Base-by-base conservation (phyloP, 1,140 invertebrate species). In the Drosophila pectinifera region DNA sequence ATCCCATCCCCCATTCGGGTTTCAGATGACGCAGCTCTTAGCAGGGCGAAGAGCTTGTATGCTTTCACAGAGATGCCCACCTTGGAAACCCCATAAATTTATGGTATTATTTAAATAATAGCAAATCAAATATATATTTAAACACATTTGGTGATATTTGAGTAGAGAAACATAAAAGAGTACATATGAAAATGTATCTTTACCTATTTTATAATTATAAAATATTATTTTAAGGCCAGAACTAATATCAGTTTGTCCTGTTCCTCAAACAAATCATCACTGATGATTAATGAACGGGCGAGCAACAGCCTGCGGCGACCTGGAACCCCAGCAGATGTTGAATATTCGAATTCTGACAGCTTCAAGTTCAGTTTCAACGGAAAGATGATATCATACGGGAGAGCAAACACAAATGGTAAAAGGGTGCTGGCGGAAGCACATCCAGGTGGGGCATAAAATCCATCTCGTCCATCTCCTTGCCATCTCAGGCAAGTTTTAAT, bases 231-330 rank as follows among this genome's bases (percentile, higher is more conserved):
- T 28, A 39, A 16, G 11, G 14, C 0, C 20, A 18, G 7, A 24
- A 18, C 22, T 14, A n/a, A 5, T 16, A 28, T 62, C 0, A 14
- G 3, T 18, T 28, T 3, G 13, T 61, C n/a, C 58, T 51, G 45
- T 11, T 22, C 7, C 20, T 20, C 11, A 20, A 22, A 8, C 10
- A 1, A 39, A 8, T 13, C 61, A 63, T 78, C 74, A 49, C 49
- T 69, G 55, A 64, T 65, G 63, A 67, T 67, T 65, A 65, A 81
- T 81, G 69, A 81, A 81, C 67, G 65, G 42, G 20, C 31, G 34
- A 65, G 13, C n/a, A 20, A 57, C 53, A 41, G 53, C 54, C 53
- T 57, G 51, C 51, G 41, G 31, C 6, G 11, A 67, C 24, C 58
- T 39, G 63, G 31, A 48, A 46, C 59, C n/a, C 24, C 46, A 54